These are phyloP conservation scores for Drosophila cognata DNA, from an alignment of 2,888 invertebrate species.

Conservation along the genomic window DNA sequence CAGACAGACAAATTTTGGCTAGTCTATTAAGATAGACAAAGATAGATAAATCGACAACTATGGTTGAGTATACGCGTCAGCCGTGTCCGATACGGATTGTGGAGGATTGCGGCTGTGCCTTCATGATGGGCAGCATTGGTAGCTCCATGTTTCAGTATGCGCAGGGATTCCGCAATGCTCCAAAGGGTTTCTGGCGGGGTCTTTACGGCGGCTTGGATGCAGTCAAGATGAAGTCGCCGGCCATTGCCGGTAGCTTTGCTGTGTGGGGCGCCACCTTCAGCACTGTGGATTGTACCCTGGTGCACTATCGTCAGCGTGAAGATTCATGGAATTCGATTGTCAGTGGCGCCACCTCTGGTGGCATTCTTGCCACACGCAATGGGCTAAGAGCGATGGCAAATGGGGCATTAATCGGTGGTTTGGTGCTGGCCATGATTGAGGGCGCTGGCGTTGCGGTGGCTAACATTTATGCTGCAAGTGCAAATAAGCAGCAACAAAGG, in stretches of 20 bases:
- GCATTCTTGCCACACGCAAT: constrained; percentile 66
- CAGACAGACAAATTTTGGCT: constrained; percentile 39
- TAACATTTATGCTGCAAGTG: constrained; percentile 61
- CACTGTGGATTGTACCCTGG: constrained; percentile 66
- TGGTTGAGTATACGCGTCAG: constrained; percentile 72
- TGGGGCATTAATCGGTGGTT: constrained; percentile 65
- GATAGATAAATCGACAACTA: constrained; percentile 23
- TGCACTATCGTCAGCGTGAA: constrained; percentile 60
- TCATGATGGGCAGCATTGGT: constrained; percentile 68
- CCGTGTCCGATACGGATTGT: constrained; percentile 70
- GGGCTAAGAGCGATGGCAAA: constrained; percentile 69
- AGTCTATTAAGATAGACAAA: background rate
- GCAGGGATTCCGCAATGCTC: constrained; percentile 66
- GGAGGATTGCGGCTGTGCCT: constrained; percentile 74
- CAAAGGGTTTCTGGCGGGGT: constrained; percentile 56
- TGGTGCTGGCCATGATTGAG: constrained; percentile 68
- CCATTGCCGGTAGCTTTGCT: constrained; percentile 67
- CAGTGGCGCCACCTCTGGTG: constrained; percentile 67
- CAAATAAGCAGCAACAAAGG: constrained; percentile 12
- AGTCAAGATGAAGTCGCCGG: constrained; percentile 66
- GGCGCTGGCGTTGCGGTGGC: constrained; percentile 68
- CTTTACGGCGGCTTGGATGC: constrained; percentile 64
- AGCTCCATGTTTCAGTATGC: constrained; percentile 64
- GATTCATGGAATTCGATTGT: constrained; percentile 69
- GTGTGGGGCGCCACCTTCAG: constrained; percentile 73